Conservation (phyloP, 2,113 vertebrate species). For the Callochromis pleurospilus region DNA sequence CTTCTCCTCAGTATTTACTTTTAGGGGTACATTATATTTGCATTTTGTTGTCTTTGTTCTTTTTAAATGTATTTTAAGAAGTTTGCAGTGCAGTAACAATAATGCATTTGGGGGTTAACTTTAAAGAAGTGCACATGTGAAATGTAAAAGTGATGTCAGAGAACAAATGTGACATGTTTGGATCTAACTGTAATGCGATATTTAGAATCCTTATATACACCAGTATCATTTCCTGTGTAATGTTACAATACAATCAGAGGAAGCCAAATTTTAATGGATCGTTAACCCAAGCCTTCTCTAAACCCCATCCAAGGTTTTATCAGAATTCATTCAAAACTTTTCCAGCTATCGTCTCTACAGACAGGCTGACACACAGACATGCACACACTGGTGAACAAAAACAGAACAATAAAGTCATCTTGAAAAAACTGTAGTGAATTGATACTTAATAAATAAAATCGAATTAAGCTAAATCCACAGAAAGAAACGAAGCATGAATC, state of each 20-base stretch:
- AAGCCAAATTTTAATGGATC: not conserved
- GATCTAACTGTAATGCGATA: not conserved
- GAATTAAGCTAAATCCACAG: not conserved
- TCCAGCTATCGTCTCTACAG: not conserved
- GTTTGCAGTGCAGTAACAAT: not conserved
- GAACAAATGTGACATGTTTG: not conserved
- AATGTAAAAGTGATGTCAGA: not conserved
- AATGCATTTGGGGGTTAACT: not conserved
- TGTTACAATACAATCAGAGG: not conserved
- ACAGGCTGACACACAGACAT: not conserved
- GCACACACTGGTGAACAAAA: not conserved
- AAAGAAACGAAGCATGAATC: not conserved
- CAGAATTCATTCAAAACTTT: not conserved
- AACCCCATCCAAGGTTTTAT: not conserved
- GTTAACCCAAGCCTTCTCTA: not conserved
- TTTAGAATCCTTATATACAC: not conserved
- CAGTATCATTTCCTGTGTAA: not conserved
- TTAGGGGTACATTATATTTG: not conserved
- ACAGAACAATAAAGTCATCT: not conserved
- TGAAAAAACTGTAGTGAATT: not conserved
- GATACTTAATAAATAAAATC: accelerated
- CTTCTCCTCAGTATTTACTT: not conserved
- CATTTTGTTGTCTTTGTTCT: not conserved
- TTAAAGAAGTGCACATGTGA: not conserved
- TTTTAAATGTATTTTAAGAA: not conserved